phyloP scores from a whole-genome alignment of 2,797 vertebrate species.

The Mycteria americana region DNA sequence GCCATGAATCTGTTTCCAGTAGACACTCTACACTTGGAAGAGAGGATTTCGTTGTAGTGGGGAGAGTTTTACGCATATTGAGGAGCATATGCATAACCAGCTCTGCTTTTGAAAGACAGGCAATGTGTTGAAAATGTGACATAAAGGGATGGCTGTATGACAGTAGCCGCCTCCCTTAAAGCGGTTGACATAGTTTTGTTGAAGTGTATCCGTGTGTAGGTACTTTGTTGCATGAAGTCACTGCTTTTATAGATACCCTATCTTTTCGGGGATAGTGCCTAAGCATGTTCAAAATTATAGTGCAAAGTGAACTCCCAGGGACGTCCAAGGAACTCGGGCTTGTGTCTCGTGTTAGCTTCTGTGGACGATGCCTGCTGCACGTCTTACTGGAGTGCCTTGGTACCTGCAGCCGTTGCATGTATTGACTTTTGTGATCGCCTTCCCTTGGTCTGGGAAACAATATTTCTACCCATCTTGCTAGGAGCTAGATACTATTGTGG shows the following conservation, averaged over 20 bases:
- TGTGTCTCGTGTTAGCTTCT: accelerated
- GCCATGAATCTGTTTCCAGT: neutral
- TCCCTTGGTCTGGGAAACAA: neutral
- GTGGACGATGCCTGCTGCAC: accelerated
- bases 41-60: neutral
- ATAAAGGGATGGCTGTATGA: neutral
- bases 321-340: neutral
- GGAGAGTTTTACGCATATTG: neutral
- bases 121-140: neutral
- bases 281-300: accelerated
- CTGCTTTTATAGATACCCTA: neutral
- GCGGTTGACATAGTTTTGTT: accelerated
- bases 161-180: neutral
- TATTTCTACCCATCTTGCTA: accelerated
- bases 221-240: neutral
- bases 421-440: neutral
- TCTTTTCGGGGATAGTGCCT: neutral
- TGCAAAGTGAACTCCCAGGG: accelerated
- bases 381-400: accelerated
- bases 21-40: neutral
- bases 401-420: accelerated
- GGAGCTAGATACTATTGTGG: accelerated
- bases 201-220: neutral
- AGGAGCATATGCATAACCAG: neutral
- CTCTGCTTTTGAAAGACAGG: neutral